Conservation (phyloP, 2,888 invertebrate species). For the Eueremaeus valkanovi region DNA sequence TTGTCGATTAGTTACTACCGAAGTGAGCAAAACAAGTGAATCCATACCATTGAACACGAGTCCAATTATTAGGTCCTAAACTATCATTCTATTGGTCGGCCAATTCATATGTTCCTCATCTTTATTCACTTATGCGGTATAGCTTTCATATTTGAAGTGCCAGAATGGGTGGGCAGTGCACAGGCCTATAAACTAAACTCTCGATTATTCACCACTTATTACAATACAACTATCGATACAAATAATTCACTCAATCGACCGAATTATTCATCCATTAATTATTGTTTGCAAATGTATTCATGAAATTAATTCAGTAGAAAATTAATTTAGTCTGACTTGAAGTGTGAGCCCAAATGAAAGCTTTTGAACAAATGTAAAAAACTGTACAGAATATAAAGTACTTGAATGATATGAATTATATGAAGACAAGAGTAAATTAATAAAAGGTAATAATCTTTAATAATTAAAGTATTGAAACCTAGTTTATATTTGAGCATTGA, state of each 20-base stretch:
- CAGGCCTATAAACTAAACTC: not conserved
- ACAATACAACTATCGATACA: not conserved
- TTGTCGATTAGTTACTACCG: conserved; percentile 2
- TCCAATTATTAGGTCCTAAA: conserved; percentile 1
- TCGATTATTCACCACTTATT: not conserved
- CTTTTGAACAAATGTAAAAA: too few relatives aligned
- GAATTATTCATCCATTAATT: too few relatives aligned
- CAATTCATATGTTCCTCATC: not conserved
- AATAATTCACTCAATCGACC: not conserved
- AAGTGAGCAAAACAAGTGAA: conserved; percentile 19
- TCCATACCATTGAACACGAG: not conserved
- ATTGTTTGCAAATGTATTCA: too few relatives aligned
- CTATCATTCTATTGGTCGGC: conserved; percentile 5
- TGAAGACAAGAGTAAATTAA: too few relatives aligned
- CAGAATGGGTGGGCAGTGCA: conserved; percentile 4
- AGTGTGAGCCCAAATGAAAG: too few relatives aligned
- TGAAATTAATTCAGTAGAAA: too few relatives aligned
- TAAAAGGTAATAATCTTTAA: too few relatives aligned
- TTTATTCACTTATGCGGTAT: not conserved
- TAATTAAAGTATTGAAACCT: too few relatives aligned
- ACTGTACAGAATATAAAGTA: too few relatives aligned
- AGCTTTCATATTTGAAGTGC: not conserved
- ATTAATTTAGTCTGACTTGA: too few relatives aligned
- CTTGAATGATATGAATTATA: too few relatives aligned
- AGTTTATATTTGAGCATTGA: too few relatives aligned